Evolutionary conservation across 2,797 vertebrate species (phyloP).

Genomic region (Glyptemys insculpta): DNA sequence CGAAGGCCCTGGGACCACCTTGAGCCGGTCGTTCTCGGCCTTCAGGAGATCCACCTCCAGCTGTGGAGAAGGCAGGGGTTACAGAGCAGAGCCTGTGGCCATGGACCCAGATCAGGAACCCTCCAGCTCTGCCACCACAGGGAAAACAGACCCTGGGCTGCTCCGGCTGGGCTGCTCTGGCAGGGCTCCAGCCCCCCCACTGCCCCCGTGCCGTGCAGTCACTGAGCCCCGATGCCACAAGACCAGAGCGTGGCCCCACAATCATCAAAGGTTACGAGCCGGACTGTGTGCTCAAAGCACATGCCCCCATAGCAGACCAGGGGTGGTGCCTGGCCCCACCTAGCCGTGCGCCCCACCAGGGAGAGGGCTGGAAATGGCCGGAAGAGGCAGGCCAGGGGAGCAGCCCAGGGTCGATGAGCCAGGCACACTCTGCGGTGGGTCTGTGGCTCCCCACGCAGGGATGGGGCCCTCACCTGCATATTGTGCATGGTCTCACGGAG

Average conservation of each 20-base stretch:
- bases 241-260: not conserved
- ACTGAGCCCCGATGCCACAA: not conserved
- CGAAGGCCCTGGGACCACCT: conserved; percentile 86
- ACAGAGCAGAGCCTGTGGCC: not conserved
- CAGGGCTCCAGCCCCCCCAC: not conserved
- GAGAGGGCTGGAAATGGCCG: not conserved
- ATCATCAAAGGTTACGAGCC: not conserved
- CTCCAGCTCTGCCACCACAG: not conserved
- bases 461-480: conserved; percentile 89
- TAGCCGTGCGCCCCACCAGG: not conserved
- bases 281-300: not conserved
- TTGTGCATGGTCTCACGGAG: conserved; percentile 96
- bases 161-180: not conserved
- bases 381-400: not conserved
- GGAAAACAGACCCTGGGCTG: not conserved
- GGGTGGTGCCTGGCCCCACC: not conserved
- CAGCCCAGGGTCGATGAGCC: not conserved
- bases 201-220: not conserved
- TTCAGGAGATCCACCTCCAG: conserved; percentile 95
- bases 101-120: not conserved
- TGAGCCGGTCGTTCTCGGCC: conserved; percentile 94
- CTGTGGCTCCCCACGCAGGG: not conserved
- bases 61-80: conserved; percentile 72
- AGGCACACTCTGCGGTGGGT: not conserved
- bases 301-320: not conserved